Evolutionary conservation across 92 coral and sea anemone species (phyloP), one percentile per base, ranked within the genome.

Genomic region (Actinostola sp.): DNA sequence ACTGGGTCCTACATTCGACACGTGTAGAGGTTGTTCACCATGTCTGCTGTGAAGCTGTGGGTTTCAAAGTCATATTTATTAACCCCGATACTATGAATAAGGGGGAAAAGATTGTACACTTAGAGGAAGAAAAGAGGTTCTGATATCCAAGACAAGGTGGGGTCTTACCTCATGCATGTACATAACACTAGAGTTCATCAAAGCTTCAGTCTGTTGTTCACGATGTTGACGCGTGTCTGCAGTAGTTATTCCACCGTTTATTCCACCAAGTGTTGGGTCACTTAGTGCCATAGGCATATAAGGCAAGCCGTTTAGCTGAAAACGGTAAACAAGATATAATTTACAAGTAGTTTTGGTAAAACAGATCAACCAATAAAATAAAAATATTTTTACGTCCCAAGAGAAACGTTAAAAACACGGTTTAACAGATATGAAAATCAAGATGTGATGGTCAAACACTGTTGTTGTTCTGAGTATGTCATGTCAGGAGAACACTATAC

Each of bases 171-270:
- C 80, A 58, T 94, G 98, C 82, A 91, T 88, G 66, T 91, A 94
- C 89, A 94, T 64, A 83, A 94, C 87, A 39, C 98, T 94, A 28
- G 88, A 76, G 82, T 91, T 94, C 98, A 94, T 94, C 20, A 85
- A 54, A 31, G 87, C 81, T 42, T 94, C 98, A 39, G 72, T 78
- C 50, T 78, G 81, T 70, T 91, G 92, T 61, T 88, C 91, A 71
- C 84, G 95, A 74, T 81, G 89, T 19, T 72, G 80, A 15, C 86
- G 87, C 43, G 95, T 83, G 34, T 55, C 89, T 49, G 91, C 93
- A 31, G 85, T 63, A 35, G 83, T 78, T 48, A 81, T 84, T 12
- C 90, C 88, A 38, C 91, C 83, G 65, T 89, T 61, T 48, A 89
- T 75, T 19, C 73, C 73, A n/a, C 81, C 81, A 11, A 66, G 58